phyloP scores from a whole-genome alignment of 2,113 vertebrate species.

The Anoura caudifer region DNA sequence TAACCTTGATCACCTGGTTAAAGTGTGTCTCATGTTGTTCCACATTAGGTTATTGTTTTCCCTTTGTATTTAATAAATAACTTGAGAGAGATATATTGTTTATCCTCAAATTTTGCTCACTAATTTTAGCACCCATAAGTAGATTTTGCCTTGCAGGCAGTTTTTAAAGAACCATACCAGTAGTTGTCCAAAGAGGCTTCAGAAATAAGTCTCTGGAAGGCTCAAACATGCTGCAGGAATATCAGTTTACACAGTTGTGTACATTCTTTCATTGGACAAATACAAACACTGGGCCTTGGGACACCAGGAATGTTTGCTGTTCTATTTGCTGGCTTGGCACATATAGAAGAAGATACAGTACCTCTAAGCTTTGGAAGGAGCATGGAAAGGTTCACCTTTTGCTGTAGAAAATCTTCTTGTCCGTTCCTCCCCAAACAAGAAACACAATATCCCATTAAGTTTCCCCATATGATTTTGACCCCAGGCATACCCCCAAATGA shows the following conservation, averaged over 20 bases:
- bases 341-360: background rate
- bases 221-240: background rate
- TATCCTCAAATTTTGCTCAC: slow-evolving; percentile 12
- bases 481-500: background rate
- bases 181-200: background rate
- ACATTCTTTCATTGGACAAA: background rate
- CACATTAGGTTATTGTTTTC: background rate
- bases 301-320: background rate
- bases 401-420: slow-evolving; percentile 52
- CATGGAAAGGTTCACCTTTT: slow-evolving; percentile 1
- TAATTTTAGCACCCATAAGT: background rate
- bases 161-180: background rate
- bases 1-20: background rate
- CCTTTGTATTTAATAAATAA: slow-evolving; percentile 14
- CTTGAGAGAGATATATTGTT: background rate
- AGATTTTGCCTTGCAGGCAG: background rate
- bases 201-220: background rate
- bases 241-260: background rate
- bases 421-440: slow-evolving; percentile 2
- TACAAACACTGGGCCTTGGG: background rate
- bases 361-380: slow-evolving; percentile 6
- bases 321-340: slow-evolving; percentile 11
- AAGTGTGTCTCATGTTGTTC: background rate
- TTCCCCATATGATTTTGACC: slow-evolving; percentile 15
- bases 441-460: slow-evolving; percentile 38